Evolutionary conservation across 2,888 invertebrate species (phyloP).

Genomic region (Sinelater perroti): DNA sequence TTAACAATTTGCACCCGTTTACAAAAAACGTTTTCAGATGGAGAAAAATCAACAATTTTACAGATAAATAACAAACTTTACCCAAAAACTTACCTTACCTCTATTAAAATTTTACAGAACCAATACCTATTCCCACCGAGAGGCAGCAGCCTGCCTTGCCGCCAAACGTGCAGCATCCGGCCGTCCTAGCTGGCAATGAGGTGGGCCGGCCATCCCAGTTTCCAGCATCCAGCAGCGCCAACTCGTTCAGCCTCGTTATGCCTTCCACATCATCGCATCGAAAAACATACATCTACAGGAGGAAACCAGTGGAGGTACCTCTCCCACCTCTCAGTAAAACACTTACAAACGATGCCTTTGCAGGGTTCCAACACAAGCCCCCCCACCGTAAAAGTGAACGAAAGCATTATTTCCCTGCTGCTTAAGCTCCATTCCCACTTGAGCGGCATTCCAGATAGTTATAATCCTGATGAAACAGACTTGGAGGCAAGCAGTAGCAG

Average conservation of each 20-base stretch:
- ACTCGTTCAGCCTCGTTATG: constrained; percentile 57
- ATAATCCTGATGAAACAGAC: constrained; percentile 57
- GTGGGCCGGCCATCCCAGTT: constrained; percentile 43
- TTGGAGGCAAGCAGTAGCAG: constrained; percentile 53
- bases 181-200: constrained; percentile 56
- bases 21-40: no score
- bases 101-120: constrained; percentile 16
- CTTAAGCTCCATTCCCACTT: constrained; percentile 91
- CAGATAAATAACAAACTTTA: no score
- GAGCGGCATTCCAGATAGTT: constrained; percentile 84
- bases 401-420: constrained; percentile 89
- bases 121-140: constrained; percentile 20
- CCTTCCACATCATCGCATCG: constrained; percentile 54
- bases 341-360: no score
- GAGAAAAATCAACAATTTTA: no score
- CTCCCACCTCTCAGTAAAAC: constrained; percentile 10
- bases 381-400: constrained; percentile 69
- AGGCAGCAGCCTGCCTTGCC: constrained; percentile 39
- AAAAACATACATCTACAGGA: constrained; percentile 43
- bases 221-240: constrained; percentile 33
- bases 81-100: no score
- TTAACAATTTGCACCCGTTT: no score
- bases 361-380: constrained; percentile 51
- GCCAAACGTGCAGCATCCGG: constrained; percentile 49
- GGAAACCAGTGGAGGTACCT: constrained; percentile 51